Evolutionary conservation across 30 jellyfish, hydroid and myxozoan species (phyloP).

Genomic region (Turritopsis dohrnii): DNA sequence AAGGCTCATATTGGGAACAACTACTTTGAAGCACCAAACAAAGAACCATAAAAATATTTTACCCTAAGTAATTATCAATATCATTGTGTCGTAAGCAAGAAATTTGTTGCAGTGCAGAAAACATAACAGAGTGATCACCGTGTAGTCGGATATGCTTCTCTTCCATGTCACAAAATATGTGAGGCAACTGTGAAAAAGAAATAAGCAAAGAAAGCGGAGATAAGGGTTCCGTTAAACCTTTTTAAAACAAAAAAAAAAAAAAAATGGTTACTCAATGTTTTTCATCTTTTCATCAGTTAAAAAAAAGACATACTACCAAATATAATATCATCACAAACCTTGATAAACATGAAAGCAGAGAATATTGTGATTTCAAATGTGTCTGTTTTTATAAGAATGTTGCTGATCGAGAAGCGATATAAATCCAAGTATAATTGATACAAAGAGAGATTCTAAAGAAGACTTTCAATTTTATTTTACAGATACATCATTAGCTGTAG

Average conservation of each 20-base stretch:
- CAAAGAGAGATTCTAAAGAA: not conserved
- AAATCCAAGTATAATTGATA: conserved; percentile 13
- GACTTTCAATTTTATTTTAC: too few species aligned
- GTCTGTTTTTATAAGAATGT: not conserved
- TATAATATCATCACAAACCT: too few species aligned
- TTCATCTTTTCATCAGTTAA: not conserved
- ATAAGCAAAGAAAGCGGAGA: too few species aligned
- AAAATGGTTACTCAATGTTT: not conserved
- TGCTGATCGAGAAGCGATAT: not conserved
- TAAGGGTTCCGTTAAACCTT: not conserved
- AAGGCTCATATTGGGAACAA: too few species aligned
- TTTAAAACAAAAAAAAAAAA: not conserved
- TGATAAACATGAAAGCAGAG: conserved; percentile 15
- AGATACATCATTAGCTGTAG: too few species aligned
- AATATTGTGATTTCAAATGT: conserved; percentile 13
- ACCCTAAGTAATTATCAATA: conserved; percentile 56
- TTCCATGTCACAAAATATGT: conserved; percentile 21
- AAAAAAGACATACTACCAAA: too few species aligned
- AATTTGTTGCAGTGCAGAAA: conserved; percentile 53
- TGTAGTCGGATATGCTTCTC: conserved; percentile 37
- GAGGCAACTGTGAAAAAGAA: conserved; percentile 12
- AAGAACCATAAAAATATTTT: too few species aligned
- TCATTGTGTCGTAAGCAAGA: conserved; percentile 44
- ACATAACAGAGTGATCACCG: conserved; percentile 43
- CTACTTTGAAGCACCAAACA: too few species aligned